Evolutionary conservation across 1,140 invertebrate genomes (phyloP).

Genomic region (Pachypsylla venusta): DNA sequence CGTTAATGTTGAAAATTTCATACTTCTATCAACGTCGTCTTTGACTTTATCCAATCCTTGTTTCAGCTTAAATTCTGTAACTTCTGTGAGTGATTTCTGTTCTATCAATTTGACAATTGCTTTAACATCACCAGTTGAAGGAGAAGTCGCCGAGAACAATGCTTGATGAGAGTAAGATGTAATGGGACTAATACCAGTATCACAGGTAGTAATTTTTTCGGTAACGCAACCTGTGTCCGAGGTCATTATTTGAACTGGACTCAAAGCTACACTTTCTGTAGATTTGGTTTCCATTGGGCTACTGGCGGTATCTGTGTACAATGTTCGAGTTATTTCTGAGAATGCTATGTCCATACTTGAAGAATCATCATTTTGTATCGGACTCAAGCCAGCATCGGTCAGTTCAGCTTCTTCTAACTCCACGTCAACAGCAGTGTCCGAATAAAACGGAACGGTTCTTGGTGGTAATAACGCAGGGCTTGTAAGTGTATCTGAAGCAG

Average conservation of each 20-base stretch:
- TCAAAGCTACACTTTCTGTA: conserved; percentile 27
- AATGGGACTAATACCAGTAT: conserved; percentile 34
- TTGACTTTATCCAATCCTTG: conserved; percentile 12
- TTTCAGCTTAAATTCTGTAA: not conserved
- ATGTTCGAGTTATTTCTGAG: conserved; percentile 23
- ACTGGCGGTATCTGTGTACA: conserved; percentile 32
- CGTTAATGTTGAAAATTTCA: not conserved
- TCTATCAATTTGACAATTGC: conserved; percentile 33
- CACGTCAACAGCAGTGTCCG: conserved; percentile 33
- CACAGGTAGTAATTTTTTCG: conserved; percentile 34
- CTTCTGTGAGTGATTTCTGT: conserved; percentile 27
- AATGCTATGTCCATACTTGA: not conserved
- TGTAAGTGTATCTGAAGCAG: conserved; percentile 28
- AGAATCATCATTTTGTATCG: conserved; percentile 35
- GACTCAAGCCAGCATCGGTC: conserved; percentile 38
- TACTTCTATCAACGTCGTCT: not conserved
- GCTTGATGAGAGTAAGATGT: conserved; percentile 4
- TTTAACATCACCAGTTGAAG: conserved; percentile 32
- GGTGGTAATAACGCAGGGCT: conserved; percentile 28
- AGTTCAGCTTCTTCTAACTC: conserved; percentile 36
- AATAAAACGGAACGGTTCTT: conserved; percentile 28
- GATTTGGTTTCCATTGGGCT: conserved; percentile 33
- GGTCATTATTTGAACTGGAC: conserved; percentile 31
- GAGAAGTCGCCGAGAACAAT: not conserved
- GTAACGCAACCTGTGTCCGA: conserved; percentile 35